Conservation (phyloP, 2,113 vertebrate species). For the Lepus europaeus region DNA sequence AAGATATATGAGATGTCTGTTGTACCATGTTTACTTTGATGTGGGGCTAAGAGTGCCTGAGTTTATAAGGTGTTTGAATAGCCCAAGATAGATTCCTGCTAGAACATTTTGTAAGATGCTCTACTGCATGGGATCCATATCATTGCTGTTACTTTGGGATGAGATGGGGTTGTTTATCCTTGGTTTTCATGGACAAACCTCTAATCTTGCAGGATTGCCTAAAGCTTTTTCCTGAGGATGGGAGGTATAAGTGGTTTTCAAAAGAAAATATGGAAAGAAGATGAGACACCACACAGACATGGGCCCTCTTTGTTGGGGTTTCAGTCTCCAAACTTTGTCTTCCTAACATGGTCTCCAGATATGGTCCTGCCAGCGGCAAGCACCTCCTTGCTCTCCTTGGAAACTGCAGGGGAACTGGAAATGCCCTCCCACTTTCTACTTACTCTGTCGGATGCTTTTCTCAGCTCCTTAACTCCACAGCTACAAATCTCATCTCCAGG, state of each 20-base stretch:
- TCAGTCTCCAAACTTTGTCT: not conserved
- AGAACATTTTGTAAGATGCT: not conserved
- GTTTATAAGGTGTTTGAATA: not conserved
- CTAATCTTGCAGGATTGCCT: not conserved
- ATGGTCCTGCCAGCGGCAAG: not conserved
- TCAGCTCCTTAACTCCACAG: too few species aligned
- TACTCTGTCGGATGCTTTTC: not conserved
- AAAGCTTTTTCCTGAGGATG: not conserved
- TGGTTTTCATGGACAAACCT: not conserved
- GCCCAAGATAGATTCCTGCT: not conserved
- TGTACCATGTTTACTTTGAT: not conserved
- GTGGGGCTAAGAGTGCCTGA: not conserved
- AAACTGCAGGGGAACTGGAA: not conserved
- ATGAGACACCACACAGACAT: rapidly evolving
- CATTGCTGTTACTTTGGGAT: not conserved
- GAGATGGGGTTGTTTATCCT: not conserved
- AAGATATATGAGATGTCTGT: not conserved
- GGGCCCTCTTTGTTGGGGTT: too few species aligned
- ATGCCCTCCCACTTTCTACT: not conserved
- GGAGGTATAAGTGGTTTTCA: not conserved
- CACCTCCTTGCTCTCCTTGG: not conserved
- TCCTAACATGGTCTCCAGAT: not conserved
- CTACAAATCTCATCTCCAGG: not conserved
- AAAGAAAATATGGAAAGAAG: not conserved
- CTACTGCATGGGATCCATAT: not conserved